These are phyloP conservation scores for Drosophila koepferae DNA, from an alignment of 2,888 invertebrate genomes.

Conservation along the genomic window DNA sequence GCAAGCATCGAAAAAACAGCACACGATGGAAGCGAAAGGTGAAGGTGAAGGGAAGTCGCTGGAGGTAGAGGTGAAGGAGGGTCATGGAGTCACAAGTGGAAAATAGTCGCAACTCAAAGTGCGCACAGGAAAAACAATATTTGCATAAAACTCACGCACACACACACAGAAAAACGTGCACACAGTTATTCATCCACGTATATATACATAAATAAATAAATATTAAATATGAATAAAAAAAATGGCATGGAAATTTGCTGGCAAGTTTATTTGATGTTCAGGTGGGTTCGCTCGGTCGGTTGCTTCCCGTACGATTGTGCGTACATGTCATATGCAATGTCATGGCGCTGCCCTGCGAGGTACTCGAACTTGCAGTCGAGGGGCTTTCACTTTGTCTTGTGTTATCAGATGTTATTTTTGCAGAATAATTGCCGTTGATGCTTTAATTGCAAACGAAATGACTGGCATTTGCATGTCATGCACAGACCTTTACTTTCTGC, in stretches of 20 bases:
- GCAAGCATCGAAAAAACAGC: constrained; percentile 26
- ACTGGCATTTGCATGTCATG: constrained; percentile 27
- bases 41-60: constrained; percentile 4
- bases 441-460: constrained; percentile 21
- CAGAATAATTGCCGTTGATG: constrained; percentile 41
- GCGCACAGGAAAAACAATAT: constrained; percentile 50
- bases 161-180: constrained; percentile 12
- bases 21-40: neutral
- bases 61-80: constrained; percentile 11
- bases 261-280: constrained; percentile 42
- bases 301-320: constrained; percentile 27
- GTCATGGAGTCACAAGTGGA: constrained; percentile 37
- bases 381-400: constrained; percentile 27
- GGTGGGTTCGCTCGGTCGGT: constrained; percentile 9
- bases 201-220: constrained; percentile 51
- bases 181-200: constrained; percentile 1
- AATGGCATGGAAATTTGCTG: constrained; percentile 62
- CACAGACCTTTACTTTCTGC: neutral
- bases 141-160: constrained; percentile 57
- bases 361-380: constrained; percentile 12
- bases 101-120: constrained; percentile 51
- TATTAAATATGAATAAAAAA: constrained; percentile 62
- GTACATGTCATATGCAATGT: constrained; percentile 49
- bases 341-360: constrained; percentile 36
- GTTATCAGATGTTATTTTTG: constrained; percentile 45